These are phyloP conservation scores for Crocidura indochinensis DNA, from an alignment of 2,797 vertebrate species.

Conservation along the genomic window DNA sequence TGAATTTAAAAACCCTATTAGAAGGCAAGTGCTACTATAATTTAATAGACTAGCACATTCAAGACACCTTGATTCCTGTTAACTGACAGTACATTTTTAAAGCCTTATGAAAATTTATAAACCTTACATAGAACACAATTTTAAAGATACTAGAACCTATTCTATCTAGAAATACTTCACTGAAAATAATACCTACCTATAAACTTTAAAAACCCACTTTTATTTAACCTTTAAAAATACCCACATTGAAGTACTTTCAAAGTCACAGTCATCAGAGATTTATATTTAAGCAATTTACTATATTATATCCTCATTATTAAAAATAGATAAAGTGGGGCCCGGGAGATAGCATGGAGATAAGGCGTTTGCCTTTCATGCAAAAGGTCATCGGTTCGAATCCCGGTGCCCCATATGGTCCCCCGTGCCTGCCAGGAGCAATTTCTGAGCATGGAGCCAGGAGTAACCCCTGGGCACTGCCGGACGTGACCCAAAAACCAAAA, in stretches of 20 bases:
- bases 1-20: neutral
- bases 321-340: neutral
- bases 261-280: neutral
- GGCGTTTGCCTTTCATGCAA: too few relatives aligned
- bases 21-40: neutral
- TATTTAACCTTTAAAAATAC: neutral
- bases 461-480: too few relatives aligned
- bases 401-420: too few relatives aligned
- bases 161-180: neutral
- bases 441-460: too few relatives aligned
- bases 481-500: too few relatives aligned
- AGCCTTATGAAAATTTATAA: constrained; percentile 8
- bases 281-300: neutral
- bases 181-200: neutral
- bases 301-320: constrained; percentile 50
- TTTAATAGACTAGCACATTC: neutral
- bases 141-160: neutral
- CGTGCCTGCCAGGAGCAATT: too few relatives aligned
- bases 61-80: constrained; percentile 14
- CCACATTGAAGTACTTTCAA: neutral
- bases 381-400: too few relatives aligned
- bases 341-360: too few relatives aligned
- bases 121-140: constrained; percentile 11
- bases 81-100: constrained; percentile 22
- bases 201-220: neutral